Base-by-base conservation (phyloP, 2,797 vertebrate genomes). In the Myotis myotis region DNA sequence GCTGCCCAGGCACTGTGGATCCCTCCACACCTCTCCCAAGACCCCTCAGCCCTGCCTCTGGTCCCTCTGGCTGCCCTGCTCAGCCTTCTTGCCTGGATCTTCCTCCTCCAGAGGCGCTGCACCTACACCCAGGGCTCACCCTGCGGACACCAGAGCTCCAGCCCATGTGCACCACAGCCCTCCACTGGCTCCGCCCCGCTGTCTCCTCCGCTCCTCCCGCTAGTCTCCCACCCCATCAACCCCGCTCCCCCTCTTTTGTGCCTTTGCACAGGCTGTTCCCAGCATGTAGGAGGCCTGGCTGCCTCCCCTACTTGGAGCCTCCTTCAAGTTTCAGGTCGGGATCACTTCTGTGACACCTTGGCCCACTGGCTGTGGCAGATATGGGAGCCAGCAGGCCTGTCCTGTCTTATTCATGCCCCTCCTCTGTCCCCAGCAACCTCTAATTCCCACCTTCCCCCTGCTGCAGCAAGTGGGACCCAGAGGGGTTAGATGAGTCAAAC, bases 171-270 rank as follows among this genome's bases (percentile, higher is more conserved):
- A 25, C 53, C 15, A 38, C 4, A 8, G 87, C 49, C 68, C 68
- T 22, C 5, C 10, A 20, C 4, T 5, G 12, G 23, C 36, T 12
- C 8, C 0, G 2, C 25, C 22, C 70, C 19, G 5, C 51, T 1
- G 9, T 8, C 41, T 53, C 8, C 57, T 25, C 30, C 0, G 0
- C n/a, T 57, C 47, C 13, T 36, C 16, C 17, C 10, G 25, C 12
- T 70, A 6, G 12, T 36, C 23, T 60, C 51, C 49, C 20, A 17
- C 53, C n/a, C 28, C 8, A 41, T 49, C 15, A 2, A 62, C 44
- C 22, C 5, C 3, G 0, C 28, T 62, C 47, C 41, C 6, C 33
- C 47, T 44, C 49, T 47, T 33, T 11, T 6, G 10, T 1, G 44
- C 38, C 47, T 70, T 23, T 44, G 33, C 70, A 74, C 33, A 23